Base-by-base conservation (phyloP, 2,888 invertebrate genomes). In the Dolichomitus sp. region DNA sequence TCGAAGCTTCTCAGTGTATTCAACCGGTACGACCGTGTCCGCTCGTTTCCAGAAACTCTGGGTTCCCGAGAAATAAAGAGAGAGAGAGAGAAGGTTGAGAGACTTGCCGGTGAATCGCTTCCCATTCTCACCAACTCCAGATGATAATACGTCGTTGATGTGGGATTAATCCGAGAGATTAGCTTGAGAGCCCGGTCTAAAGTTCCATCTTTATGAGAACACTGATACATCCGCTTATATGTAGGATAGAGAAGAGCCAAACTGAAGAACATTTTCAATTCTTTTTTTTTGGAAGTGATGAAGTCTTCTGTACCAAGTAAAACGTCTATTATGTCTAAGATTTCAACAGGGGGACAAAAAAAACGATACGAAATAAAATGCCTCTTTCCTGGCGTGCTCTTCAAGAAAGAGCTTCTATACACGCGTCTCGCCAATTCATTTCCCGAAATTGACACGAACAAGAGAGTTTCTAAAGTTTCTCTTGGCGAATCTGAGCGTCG, bases 381-480 rank as follows among this genome's bases (percentile, higher is more conserved):
- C 61, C 27, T 42, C 42, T 12, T 50, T 63, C 17, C 30, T 37
- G 11, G 63, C 61, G 42, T 45, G 23, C 48, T 45, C 63, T 48
- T n/a, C 19, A 42, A 19, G 45, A 17, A 19, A 19, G n/a, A 57
- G 70, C 50, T 66, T 27, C 33, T 11, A 14, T 45, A 40, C 50
- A 50, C 17, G 17, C 50, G 57, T 48, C 37, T 50, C 65, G 75
- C 52, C 75, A 72, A 79, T 79, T 76, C 87, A 86, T 88, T 88
- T 84, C 83, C 84, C 70, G 85, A 85, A 83, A 88, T 85, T 84
- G 75, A 75, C 82, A 74, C 72, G 70, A 72, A 48, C 27, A 63
- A 45, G 42, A 74, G 78, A 79, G 61, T 79, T 83, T 72, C 52
- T 72, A 75, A 83, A 83, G 79, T 79, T 83, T 79, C 66, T 79